A percentile compares a stretch with the other conserved stretches of the same genome.
Conservation (phyloP, 2,113 vertebrate genomes). For the Lonchura striata region DNA sequence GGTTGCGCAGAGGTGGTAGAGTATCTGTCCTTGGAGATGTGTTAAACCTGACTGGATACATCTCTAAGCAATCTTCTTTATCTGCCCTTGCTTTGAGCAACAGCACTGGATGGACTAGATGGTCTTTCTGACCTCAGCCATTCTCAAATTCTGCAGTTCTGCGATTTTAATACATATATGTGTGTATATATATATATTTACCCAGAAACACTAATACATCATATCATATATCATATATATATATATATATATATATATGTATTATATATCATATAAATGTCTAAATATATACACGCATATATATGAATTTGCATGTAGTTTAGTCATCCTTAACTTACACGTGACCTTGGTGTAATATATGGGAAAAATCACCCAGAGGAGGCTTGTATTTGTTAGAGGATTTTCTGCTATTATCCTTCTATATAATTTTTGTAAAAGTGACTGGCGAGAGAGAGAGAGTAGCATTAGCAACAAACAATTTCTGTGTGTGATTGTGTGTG, state of each 20-base stretch:
- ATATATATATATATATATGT: neutral
- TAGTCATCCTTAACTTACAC: neutral
- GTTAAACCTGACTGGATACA: neutral
- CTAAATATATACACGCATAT: neutral
- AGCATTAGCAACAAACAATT: neutral
- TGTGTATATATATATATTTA: neutral
- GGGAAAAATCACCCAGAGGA: neutral
- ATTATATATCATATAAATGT: neutral
- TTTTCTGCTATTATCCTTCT: neutral
- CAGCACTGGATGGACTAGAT: neutral
- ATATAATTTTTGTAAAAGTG: neutral
- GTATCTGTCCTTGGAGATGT: neutral
- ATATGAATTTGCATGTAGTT: neutral
- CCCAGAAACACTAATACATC: neutral
- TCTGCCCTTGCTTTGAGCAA: neutral
- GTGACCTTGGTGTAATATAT: neutral
- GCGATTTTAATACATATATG: neutral
- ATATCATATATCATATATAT: no score
- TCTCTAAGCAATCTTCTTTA: neutral
- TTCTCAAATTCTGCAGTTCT: neutral
- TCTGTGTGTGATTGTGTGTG: rapidly evolving
- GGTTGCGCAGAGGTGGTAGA: neutral
- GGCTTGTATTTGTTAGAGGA: neutral
- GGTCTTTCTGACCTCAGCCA: neutral
- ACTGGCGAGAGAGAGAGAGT: neutral